These are phyloP conservation scores for Sarcophaga subvicina DNA, from an alignment of 2,888 invertebrate genomes.

Conservation along the genomic window DNA sequence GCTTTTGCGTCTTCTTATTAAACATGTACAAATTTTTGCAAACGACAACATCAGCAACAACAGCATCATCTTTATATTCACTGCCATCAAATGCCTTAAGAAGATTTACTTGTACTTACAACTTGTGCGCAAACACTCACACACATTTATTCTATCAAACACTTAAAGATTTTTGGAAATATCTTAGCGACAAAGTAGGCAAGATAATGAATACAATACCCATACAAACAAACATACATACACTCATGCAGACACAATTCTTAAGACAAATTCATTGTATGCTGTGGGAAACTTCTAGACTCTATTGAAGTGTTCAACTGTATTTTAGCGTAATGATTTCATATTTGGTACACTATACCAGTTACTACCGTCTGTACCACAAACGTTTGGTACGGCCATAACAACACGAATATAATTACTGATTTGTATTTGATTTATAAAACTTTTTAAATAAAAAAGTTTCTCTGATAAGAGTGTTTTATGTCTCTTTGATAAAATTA, in stretches of 20 bases:
- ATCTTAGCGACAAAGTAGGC: slow-evolving; percentile 60
- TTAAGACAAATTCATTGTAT: slow-evolving; percentile 40
- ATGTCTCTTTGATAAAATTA: too few species aligned
- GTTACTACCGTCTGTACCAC: too few species aligned
- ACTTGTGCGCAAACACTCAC: background rate
- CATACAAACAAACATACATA: slow-evolving; percentile 35
- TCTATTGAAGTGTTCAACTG: slow-evolving; percentile 30
- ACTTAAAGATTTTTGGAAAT: slow-evolving; percentile 35
- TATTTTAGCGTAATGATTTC: slow-evolving; percentile 33
- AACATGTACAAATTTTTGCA: slow-evolving; percentile 18
- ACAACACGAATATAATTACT: too few species aligned
- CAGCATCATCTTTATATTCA: slow-evolving; percentile 26
- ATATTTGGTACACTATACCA: background rate
- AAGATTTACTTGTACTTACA: slow-evolving; percentile 43
- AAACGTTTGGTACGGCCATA: too few species aligned
- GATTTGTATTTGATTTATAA: too few species aligned
- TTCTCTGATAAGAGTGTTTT: too few species aligned
- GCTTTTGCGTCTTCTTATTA: slow-evolving; percentile 48
- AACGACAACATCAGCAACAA: background rate
- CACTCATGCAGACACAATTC: slow-evolving; percentile 39
- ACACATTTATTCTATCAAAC: background rate
- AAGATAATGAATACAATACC: background rate
- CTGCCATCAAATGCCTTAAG: slow-evolving; percentile 48
- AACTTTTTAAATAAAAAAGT: too few species aligned
- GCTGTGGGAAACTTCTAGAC: background rate